These are phyloP conservation scores for Chelonus insularis DNA, from an alignment of 1,140 invertebrate species.

Conservation along the genomic window DNA sequence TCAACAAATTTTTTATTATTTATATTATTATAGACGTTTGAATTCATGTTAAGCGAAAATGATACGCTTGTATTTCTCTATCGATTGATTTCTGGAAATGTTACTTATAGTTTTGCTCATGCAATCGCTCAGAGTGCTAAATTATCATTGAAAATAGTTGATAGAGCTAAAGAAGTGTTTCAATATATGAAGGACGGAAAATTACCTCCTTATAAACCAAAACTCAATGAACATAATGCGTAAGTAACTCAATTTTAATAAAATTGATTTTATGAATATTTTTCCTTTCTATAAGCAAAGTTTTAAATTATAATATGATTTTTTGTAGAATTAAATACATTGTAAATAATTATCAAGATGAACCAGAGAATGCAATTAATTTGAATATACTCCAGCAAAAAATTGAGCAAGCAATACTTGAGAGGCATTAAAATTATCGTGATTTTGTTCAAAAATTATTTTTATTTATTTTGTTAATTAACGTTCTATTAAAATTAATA, in stretches of 20 bases:
- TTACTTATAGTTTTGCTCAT: constrained; percentile 40
- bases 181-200: constrained; percentile 26
- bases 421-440: no score
- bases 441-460: no score
- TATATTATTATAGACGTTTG: constrained; percentile 36
- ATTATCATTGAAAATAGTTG: constrained; percentile 30
- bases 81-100: constrained; percentile 33
- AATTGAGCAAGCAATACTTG: no score
- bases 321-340: no score
- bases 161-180: constrained; percentile 33
- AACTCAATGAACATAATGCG: constrained; percentile 20
- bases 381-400: no score
- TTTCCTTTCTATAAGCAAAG: not conserved
- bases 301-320: no score
- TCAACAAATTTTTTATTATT: not conserved
- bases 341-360: no score
- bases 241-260: constrained; percentile 22
- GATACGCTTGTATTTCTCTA: constrained; percentile 37
- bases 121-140: constrained; percentile 35
- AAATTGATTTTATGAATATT: not conserved
- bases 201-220: constrained; percentile 22
- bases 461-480: no score
- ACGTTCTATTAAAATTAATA: no score
- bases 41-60: constrained; percentile 33
- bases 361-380: no score